Percentiles rank a stretch among this genome's conserved stretches.
These are phyloP conservation scores for Cirrhinus molitorella DNA, from an alignment of 2,797 vertebrate species.

Conservation along the genomic window DNA sequence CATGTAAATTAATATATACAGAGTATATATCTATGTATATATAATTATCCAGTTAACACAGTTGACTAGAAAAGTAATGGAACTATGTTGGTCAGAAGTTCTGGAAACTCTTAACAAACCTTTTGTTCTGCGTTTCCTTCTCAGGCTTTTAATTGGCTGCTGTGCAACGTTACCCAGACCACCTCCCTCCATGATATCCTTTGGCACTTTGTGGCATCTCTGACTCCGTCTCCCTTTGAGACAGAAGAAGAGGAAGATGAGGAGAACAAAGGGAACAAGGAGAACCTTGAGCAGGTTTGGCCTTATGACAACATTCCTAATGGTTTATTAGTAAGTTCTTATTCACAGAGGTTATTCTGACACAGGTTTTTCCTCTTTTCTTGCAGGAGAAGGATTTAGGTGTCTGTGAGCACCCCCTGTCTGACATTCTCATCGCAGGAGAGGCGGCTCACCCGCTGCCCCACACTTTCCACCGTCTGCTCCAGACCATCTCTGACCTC, in stretches of 20 bases:
- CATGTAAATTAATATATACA: no score
- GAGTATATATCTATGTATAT: no score
- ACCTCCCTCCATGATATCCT: conserved; percentile 98
- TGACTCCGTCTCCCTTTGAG: conserved; percentile 94
- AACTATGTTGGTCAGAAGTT: background rate
- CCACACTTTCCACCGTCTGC: conserved; percentile 96
- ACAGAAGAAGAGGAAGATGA: conserved; percentile 97
- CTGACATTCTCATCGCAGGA: conserved; percentile 97
- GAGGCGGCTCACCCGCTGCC: conserved; percentile 97
- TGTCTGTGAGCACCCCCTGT: conserved; percentile 97
- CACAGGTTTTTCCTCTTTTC: background rate
- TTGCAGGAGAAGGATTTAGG: conserved; percentile 93
- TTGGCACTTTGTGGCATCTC: conserved; percentile 98
- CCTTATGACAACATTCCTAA: background rate
- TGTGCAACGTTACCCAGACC: conserved; percentile 99
- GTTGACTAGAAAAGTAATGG: background rate
- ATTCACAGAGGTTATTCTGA: conserved; percentile 10
- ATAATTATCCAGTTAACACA: no score
- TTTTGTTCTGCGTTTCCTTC: conserved; percentile 33
- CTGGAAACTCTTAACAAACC: background rate
- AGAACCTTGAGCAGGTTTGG: conserved; percentile 90
- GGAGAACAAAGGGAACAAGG: conserved; percentile 96
- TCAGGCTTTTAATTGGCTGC: conserved; percentile 99
- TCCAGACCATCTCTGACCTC: conserved; percentile 98
- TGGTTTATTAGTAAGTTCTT: background rate